Evolutionary conservation across 2,888 invertebrate genomes (phyloP), one percentile per base, ranked within the genome.

Genomic region (Volucella inflata): DNA sequence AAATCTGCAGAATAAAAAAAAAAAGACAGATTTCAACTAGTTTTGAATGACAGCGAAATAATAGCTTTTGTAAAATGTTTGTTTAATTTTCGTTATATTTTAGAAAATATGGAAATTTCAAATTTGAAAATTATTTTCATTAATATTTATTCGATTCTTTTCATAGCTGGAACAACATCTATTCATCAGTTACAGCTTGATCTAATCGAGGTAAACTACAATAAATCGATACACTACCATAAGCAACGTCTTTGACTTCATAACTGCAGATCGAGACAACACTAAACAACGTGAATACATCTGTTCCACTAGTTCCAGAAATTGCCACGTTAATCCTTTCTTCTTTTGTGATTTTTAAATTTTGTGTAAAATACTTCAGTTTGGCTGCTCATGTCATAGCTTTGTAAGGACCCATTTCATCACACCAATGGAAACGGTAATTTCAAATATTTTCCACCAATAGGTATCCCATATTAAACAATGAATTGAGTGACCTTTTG

Each of bases 401-500:
- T 14, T 88, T 91, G 91, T 91, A 77, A 89, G 91, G 12, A n/a
- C n/a, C 40, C 4, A 14, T 2, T 21, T 16, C 8, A 10, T 1
- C 11, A 57, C 48, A 14, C 44, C 30, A 11, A 8, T 44, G 3
- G n/a, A 67, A n/a, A 21, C 36, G 6, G 30, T 30, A 30, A 30
- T 30, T 30, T 30, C 30, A 46, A 48, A 38, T 50, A 59, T 67
- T 57, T 21, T 48, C 53, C 44, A 10, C 67, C 59, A 57, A 2
- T 38, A 91, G 91, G 9, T 91, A 90, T 87, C 92, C 91, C 0
- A 90, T 91, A 51, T 78, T 92, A 53, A 89, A 89, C 8, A 88
- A 90, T 30, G 89, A 90, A 0, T 87, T 89, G 30, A 87, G 89
- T 4, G 91, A 91, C 46, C 81, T 91, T 11, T 81, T 91, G 3